Percentiles rank a stretch among this genome's conserved stretches.
Evolutionary conservation across 2,888 invertebrate species (phyloP).

Genomic region (Orthosia incerta): DNA sequence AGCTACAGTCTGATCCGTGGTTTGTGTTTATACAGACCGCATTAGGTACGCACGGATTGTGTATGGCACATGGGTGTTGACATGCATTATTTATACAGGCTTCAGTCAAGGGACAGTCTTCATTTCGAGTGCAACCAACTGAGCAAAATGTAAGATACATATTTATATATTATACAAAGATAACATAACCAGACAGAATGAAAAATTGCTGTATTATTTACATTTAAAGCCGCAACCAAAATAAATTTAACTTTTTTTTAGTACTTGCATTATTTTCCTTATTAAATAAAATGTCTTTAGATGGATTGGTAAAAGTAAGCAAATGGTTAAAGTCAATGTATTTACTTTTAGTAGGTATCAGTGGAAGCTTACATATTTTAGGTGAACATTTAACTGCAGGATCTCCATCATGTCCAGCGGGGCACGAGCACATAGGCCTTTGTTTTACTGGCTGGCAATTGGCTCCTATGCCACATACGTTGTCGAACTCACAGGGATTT

Average conservation of each 20-base stretch:
- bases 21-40: slow-evolving; percentile 97
- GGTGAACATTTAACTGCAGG: slow-evolving; percentile 95
- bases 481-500: slow-evolving; percentile 96
- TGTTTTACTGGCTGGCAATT: slow-evolving; percentile 95
- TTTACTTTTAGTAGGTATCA: slow-evolving; percentile 70
- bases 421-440: slow-evolving; percentile 95
- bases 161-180: slow-evolving; percentile 70
- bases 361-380: slow-evolving; percentile 93
- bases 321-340: slow-evolving; percentile 49
- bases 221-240: slow-evolving; percentile 46
- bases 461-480: slow-evolving; percentile 94
- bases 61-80: slow-evolving; percentile 96
- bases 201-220: slow-evolving; percentile 29
- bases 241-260: slow-evolving; percentile 25
- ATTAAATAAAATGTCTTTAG: slow-evolving; percentile 3
- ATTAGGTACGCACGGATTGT: slow-evolving; percentile 95
- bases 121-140: slow-evolving; percentile 97
- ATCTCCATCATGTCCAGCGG: slow-evolving; percentile 95
- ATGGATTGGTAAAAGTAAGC: slow-evolving; percentile 22
- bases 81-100: slow-evolving; percentile 96
- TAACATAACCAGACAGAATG: slow-evolving; percentile 15
- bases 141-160: slow-evolving; percentile 83
- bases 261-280: slow-evolving; percentile 18
- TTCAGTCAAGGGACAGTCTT: slow-evolving; percentile 96
- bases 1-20: slow-evolving; percentile 96